phyloP scores from a whole-genome alignment of 2,888 invertebrate genomes.

The Scelioninae gen. 2 region DNA sequence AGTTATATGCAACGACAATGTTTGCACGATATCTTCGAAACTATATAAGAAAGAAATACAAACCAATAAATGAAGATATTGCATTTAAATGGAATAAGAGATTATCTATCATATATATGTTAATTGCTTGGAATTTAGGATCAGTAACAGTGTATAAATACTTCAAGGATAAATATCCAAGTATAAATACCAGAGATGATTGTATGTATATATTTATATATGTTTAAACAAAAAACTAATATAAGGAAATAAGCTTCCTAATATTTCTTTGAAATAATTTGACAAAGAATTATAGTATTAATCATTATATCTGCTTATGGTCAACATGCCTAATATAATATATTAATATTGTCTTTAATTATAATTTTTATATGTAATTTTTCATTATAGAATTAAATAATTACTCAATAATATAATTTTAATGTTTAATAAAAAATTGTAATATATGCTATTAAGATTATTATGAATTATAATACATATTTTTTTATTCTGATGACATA shows the following conservation, averaged over 20 bases:
- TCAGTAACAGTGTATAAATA: not conserved
- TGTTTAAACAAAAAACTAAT: too few species aligned
- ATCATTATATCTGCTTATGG: too few species aligned
- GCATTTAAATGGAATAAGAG: constrained; percentile 1
- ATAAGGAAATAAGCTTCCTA: not conserved
- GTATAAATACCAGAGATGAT: not conserved
- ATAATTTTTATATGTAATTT: too few species aligned
- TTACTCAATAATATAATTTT: too few species aligned
- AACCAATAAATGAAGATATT: not conserved
- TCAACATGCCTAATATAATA: too few species aligned
- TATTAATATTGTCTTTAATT: too few species aligned
- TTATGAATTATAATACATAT: not conserved
- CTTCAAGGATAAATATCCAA: constrained; percentile 4
- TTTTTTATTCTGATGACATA: too few species aligned
- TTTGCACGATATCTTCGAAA: not conserved
- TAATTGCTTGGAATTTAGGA: constrained; percentile 29
- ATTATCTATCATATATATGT: constrained; percentile 27
- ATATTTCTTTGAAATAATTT: too few species aligned
- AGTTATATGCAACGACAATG: not conserved
- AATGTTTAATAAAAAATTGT: too few species aligned
- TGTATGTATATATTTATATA: constrained; percentile 16
- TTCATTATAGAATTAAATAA: too few species aligned
- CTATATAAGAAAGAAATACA: constrained; percentile 4
- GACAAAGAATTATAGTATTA: not conserved
- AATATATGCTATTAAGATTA: too few species aligned